Evolutionary conservation across 1,140 invertebrate genomes (phyloP).

Genomic region (Hycleus cichorii): DNA sequence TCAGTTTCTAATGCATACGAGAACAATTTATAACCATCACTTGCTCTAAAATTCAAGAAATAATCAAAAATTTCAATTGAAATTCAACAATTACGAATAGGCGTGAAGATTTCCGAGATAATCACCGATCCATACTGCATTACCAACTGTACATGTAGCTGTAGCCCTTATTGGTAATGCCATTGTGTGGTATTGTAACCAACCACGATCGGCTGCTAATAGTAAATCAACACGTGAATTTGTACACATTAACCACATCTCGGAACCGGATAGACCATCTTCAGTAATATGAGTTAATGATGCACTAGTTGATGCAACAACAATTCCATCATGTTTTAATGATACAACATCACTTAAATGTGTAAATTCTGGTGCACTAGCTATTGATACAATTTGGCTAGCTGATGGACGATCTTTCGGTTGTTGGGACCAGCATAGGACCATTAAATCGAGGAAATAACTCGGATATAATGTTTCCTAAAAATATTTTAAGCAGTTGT

Average conservation of each 20-base stretch:
- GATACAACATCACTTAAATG: slow-evolving; percentile 77
- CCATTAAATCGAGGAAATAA: slow-evolving; percentile 91
- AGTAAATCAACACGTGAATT: slow-evolving; percentile 63
- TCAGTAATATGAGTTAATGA: slow-evolving; percentile 38
- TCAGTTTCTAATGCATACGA: slow-evolving; percentile 49
- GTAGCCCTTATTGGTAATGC: slow-evolving; percentile 51
- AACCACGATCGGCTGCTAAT: slow-evolving; percentile 50
- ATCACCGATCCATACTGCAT: slow-evolving; percentile 80
- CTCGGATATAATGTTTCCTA: slow-evolving; percentile 75
- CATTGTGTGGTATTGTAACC: slow-evolving; percentile 50
- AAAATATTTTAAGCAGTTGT: background rate
- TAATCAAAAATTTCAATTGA: background rate
- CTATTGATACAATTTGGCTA: slow-evolving; percentile 87
- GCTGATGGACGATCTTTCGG: slow-evolving; percentile 83
- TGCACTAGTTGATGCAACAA: slow-evolving; percentile 46
- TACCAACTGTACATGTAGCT: slow-evolving; percentile 59
- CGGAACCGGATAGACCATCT: slow-evolving; percentile 44
- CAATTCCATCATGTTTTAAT: slow-evolving; percentile 52
- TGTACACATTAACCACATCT: slow-evolving; percentile 65
- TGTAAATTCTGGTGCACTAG: slow-evolving; percentile 86
- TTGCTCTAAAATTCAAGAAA: slow-evolving; percentile 38
- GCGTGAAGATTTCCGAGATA: slow-evolving; percentile 71
- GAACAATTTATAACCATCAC: slow-evolving; percentile 50
- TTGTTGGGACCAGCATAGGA: slow-evolving; percentile 87
- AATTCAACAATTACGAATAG: slow-evolving; percentile 49